Evolutionary conservation across 2,113 vertebrate species (phyloP).

Genomic region (Blennius ocellaris): DNA sequence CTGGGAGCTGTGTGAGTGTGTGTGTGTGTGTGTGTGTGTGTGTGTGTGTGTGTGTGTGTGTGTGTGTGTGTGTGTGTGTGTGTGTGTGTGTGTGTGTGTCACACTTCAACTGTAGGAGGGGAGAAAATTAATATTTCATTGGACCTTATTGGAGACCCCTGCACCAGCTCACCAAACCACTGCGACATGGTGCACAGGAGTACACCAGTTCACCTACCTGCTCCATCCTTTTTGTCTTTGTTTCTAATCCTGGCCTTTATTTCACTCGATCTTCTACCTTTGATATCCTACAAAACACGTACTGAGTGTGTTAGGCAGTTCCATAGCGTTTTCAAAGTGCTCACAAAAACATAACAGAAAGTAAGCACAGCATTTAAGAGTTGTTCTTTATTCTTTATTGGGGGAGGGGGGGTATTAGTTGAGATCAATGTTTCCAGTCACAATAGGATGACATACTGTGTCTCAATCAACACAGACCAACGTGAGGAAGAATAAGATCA

Average conservation of each 20-base stretch:
- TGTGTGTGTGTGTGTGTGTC: conserved; percentile 59
- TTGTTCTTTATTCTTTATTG: no score
- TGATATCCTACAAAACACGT: neutral
- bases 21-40: conserved; percentile 48
- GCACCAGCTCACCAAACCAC: conserved; percentile 70
- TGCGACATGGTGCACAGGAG: conserved; percentile 42
- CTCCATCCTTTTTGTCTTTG: conserved; percentile 36
- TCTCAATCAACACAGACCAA: no score
- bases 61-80: conserved; percentile 61
- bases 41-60: conserved; percentile 67
- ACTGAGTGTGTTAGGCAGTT: neutral
- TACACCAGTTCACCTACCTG: conserved; percentile 44
- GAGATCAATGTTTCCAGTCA: no score
- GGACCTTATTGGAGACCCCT: conserved; percentile 82
- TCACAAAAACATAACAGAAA: no score
- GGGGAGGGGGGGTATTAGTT: no score
- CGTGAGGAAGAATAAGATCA: no score
- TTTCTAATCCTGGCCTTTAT: neutral
- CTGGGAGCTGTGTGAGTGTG: conserved; percentile 70
- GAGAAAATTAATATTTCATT: conserved; percentile 84
- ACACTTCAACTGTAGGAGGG: conserved; percentile 71
- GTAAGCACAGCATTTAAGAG: no score
- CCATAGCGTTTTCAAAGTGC: no score
- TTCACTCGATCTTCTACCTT: conserved; percentile 4
- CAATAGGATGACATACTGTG: no score